Evolutionary conservation across 1,140 invertebrate species (phyloP).

Genomic region (Dendroctonus valens): DNA sequence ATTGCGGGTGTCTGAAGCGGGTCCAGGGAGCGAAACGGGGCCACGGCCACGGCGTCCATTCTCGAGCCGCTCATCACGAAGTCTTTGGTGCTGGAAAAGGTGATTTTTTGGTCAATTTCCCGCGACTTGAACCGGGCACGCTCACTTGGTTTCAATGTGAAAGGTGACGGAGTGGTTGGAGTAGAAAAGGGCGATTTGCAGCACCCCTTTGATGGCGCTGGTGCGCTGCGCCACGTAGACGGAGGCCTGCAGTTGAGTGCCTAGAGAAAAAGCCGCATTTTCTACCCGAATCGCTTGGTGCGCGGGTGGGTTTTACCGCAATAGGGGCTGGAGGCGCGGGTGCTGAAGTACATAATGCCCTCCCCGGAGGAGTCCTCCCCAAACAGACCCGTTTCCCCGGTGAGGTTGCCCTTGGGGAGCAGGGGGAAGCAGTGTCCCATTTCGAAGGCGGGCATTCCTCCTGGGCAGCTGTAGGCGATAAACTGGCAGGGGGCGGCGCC

Average conservation of each 20-base stretch:
- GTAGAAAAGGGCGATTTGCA: constrained; percentile 43
- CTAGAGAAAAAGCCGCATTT: constrained; percentile 19
- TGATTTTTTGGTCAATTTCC: constrained; percentile 11
- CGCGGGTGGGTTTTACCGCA: constrained; percentile 46
- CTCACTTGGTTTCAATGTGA: constrained; percentile 46
- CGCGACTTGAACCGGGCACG: background rate
- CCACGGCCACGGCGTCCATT: constrained; percentile 42
- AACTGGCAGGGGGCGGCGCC: constrained; percentile 44
- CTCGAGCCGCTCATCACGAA: constrained; percentile 38
- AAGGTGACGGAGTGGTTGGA: constrained; percentile 40
- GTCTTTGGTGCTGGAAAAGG: constrained; percentile 33
- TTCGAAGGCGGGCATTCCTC: constrained; percentile 44
- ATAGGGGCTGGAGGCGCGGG: constrained; percentile 43
- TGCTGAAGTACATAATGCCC: constrained; percentile 51
- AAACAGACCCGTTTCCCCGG: constrained; percentile 43
- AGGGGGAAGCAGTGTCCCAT: constrained; percentile 49
- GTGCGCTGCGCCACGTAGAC: constrained; percentile 45
- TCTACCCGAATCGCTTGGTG: background rate
- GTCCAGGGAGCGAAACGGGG: constrained; percentile 35
- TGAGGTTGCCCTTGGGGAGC: constrained; percentile 36
- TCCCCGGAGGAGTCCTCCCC: constrained; percentile 47
- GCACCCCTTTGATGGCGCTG: constrained; percentile 40
- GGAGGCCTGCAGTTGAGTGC: constrained; percentile 47
- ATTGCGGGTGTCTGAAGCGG: constrained; percentile 34
- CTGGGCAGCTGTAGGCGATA: constrained; percentile 47